These are phyloP conservation scores for Rhea pennata DNA, from an alignment of 2,113 vertebrate species.

Conservation along the genomic window DNA sequence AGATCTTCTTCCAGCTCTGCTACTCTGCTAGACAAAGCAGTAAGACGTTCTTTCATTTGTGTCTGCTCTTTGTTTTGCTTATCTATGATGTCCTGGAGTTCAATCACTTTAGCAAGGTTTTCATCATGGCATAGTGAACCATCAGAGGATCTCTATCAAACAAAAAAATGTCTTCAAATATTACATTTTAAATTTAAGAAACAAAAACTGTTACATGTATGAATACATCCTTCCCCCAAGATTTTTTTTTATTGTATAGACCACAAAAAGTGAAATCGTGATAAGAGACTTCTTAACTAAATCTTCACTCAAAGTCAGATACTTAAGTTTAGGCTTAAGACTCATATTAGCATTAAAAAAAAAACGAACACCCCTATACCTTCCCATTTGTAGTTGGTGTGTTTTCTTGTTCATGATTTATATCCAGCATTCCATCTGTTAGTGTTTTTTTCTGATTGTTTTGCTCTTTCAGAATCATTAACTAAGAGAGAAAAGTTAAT, in stretches of 20 bases:
- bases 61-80: slow-evolving; percentile 88
- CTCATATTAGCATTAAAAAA: background rate
- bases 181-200: background rate
- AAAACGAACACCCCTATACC: slow-evolving; percentile 68
- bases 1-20: slow-evolving; percentile 94
- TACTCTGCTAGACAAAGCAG: slow-evolving; percentile 84
- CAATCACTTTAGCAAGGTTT: slow-evolving; percentile 84
- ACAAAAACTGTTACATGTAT: background rate
- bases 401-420: slow-evolving; percentile 86
- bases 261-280: background rate
- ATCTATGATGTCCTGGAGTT: slow-evolving; percentile 93
- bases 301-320: background rate
- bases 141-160: slow-evolving; percentile 86
- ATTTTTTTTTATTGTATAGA: background rate
- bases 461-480: slow-evolving; percentile 92
- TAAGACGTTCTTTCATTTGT: slow-evolving; percentile 96
- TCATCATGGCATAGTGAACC: slow-evolving; percentile 88
- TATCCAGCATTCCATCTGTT: slow-evolving; percentile 83
- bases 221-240: background rate
- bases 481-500: slow-evolving; percentile 72
- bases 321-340: background rate
- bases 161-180: background rate
- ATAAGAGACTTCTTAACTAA: background rate
- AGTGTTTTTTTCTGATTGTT: slow-evolving; percentile 88
- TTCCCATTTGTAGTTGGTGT: slow-evolving; percentile 89